These are phyloP conservation scores for Carettochelys insculpta DNA, from an alignment of 2,113 vertebrate genomes.

Conservation along the genomic window DNA sequence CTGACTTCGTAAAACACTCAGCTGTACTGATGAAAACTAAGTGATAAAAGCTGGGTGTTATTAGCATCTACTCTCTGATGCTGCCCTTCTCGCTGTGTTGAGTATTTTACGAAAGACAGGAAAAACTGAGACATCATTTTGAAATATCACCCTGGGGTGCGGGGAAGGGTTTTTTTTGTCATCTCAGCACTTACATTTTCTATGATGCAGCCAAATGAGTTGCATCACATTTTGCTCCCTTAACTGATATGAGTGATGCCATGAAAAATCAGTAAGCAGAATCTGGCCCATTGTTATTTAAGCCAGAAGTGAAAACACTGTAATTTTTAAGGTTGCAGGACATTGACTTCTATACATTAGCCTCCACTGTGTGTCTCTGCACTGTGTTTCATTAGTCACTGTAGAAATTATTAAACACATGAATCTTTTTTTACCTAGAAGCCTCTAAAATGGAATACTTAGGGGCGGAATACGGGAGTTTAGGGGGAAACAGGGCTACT, in stretches of 20 bases:
- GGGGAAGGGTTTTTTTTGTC: background rate
- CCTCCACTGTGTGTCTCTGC: background rate
- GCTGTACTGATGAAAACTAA: no score
- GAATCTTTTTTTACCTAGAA: background rate
- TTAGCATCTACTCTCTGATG: background rate
- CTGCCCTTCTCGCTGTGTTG: background rate
- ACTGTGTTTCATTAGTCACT: background rate
- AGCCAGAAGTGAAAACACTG: background rate
- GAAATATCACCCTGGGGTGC: background rate
- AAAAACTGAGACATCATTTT: background rate
- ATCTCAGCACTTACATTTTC: background rate
- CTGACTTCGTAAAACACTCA: background rate
- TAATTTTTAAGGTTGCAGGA: background rate
- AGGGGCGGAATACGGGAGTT: background rate
- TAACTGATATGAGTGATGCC: background rate
- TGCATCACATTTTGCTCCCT: background rate
- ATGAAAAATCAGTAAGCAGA: background rate
- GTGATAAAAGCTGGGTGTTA: background rate
- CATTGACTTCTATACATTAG: background rate
- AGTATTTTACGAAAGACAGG: background rate
- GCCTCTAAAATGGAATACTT: background rate
- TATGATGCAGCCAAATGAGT: background rate
- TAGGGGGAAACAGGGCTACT: background rate
- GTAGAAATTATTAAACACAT: slow-evolving; percentile 32
- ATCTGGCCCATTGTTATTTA: background rate